A percentile compares a stretch with the other conserved stretches of the same genome.
Evolutionary conservation across 2,797 vertebrate species (phyloP).

Genomic region (Enoplosus armatus): DNA sequence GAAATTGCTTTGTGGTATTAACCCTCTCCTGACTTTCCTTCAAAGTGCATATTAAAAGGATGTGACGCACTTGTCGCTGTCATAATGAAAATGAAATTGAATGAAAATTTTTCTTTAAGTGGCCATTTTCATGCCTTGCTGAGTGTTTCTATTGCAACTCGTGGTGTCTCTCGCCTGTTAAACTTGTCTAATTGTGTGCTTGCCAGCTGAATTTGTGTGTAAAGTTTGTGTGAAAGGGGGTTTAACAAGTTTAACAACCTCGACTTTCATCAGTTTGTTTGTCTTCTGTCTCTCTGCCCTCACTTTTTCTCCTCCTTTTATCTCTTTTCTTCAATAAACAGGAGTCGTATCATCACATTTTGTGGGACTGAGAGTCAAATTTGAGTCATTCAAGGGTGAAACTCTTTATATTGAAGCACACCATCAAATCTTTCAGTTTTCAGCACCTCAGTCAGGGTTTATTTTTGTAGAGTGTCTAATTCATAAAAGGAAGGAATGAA

Average conservation of each 20-base stretch:
- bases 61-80: not conserved
- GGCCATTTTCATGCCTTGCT: slow-evolving; percentile 48
- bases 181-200: slow-evolving; percentile 13
- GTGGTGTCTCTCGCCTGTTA: slow-evolving; percentile 10
- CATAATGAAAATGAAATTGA: slow-evolving; percentile 30
- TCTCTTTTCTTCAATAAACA: not conserved
- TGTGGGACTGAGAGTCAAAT: not conserved
- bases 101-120: slow-evolving; percentile 21
- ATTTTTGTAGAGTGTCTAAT: slow-evolving; percentile 16
- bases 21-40: slow-evolving; percentile 47
- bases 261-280: slow-evolving; percentile 10
- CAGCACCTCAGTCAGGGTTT: slow-evolving; percentile 15
- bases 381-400: slow-evolving; percentile 19
- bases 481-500: slow-evolving; percentile 29
- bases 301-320: not conserved
- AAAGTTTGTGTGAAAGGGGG: slow-evolving; percentile 3
- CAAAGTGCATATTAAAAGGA: slow-evolving; percentile 31
- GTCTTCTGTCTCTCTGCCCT: not conserved
- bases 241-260: slow-evolving; percentile 18
- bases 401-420: not conserved
- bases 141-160: slow-evolving; percentile 19
- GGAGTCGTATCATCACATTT: not conserved
- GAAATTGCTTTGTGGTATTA: slow-evolving; percentile 47
- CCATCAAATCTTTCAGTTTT: not conserved
- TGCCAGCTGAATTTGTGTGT: slow-evolving; percentile 37